These are phyloP conservation scores for Hetaerina titia DNA, from an alignment of 2,888 invertebrate species.

Conservation along the genomic window DNA sequence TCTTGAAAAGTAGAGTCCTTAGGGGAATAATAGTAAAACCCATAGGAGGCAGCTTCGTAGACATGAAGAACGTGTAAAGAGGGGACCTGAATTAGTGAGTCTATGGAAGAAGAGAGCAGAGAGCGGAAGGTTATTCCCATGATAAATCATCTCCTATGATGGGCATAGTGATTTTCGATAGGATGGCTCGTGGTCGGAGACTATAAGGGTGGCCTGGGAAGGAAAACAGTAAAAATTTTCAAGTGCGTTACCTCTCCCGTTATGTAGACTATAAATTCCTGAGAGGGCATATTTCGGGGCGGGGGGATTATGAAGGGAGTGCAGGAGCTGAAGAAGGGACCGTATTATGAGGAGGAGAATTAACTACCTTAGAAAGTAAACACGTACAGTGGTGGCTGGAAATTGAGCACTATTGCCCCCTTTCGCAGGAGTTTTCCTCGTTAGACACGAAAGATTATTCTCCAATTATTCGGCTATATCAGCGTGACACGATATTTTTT, in stretches of 20 bases:
- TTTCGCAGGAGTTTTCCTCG: not conserved
- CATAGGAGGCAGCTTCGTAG: not conserved
- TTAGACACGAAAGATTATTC: not conserved
- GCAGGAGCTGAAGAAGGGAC: not conserved
- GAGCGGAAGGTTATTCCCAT: not conserved
- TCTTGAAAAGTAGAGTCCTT: too few relatives aligned
- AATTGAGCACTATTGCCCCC: not conserved
- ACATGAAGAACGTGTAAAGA: not conserved
- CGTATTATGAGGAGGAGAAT: not conserved
- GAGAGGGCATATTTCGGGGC: not conserved
- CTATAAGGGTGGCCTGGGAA: not conserved
- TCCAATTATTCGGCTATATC: not conserved
- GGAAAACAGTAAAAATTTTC: not conserved
- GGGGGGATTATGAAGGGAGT: not conserved
- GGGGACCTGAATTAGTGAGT: not conserved
- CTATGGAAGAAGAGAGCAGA: not conserved
- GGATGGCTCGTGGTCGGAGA: not conserved
- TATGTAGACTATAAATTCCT: not conserved
- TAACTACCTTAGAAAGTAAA: slow-evolving; percentile 7
- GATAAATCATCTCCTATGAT: not conserved
- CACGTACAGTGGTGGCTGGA: not conserved
- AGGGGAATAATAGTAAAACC: not conserved
- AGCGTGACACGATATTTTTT: not conserved
- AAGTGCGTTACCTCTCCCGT: not conserved
- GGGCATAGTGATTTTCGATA: not conserved